phyloP scores from a whole-genome alignment of 1,140 invertebrate genomes.

The Cheumatopsyche charites region DNA sequence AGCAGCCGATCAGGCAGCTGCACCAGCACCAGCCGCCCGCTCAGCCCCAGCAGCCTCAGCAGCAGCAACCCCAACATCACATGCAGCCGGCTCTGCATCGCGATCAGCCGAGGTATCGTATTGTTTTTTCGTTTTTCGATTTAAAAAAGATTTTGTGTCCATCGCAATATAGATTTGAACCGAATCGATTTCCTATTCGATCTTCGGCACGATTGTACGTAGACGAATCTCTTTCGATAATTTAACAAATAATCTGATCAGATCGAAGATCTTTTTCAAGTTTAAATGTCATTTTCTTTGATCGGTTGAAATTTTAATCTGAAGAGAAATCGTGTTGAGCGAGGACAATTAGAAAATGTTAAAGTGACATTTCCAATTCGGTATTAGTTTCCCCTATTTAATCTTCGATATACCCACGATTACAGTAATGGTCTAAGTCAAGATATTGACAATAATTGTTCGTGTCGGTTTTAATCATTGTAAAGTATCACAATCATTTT shows the following conservation, averaged over 20 bases:
- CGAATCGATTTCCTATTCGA: neutral
- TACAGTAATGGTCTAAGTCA: no score
- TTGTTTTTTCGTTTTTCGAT: neutral
- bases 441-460: no score
- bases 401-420: no score
- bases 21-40: conserved; percentile 3
- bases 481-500: no score
- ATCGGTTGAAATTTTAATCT: no score
- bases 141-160: no score
- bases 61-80: neutral
- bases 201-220: neutral
- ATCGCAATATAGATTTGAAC: neutral
- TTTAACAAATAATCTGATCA: neutral
- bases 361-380: no score
- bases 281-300: neutral
- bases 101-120: neutral
- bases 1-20: neutral
- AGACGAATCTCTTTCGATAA: neutral
- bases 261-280: neutral
- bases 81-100: neutral
- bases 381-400: no score
- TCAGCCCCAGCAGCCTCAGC: no score
- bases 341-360: no score
- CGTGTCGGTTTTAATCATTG: no score
- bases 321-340: no score